Evolutionary conservation across 2,113 vertebrate species (phyloP).

Genomic region (Aspidoscelis tigris): DNA sequence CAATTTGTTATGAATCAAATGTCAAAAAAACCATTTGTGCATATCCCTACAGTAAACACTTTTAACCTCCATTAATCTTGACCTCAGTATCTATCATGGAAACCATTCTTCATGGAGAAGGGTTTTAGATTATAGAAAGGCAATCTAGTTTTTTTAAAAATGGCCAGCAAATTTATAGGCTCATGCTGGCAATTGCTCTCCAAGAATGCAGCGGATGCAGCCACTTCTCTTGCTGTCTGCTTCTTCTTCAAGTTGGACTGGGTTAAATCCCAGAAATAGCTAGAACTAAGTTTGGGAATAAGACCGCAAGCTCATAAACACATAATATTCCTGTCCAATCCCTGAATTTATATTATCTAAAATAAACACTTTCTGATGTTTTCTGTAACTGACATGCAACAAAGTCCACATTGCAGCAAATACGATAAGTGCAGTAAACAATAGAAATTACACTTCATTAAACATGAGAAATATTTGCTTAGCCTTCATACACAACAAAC

Average conservation of each 20-base stretch:
- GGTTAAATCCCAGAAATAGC: conserved; percentile 68
- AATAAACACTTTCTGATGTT: conserved; percentile 72
- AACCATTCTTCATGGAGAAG: conserved; percentile 5
- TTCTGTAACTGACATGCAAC: conserved; percentile 72
- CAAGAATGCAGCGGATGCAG: conserved; percentile 50
- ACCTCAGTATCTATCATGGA: conserved; percentile 17
- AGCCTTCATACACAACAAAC: conserved; percentile 61
- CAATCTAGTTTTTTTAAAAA: conserved; percentile 36
- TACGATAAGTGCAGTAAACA: conserved; percentile 70
- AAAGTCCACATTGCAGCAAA: conserved; percentile 67
- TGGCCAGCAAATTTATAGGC: conserved; percentile 42
- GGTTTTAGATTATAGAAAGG: neutral
- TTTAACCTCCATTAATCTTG: conserved; percentile 19
- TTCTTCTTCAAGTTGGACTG: conserved; percentile 51
- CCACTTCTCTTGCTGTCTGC: conserved; percentile 49
- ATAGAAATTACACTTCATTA: conserved; percentile 63
- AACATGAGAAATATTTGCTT: conserved; percentile 66
- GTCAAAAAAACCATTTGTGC: too few species aligned
- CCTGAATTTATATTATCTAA: conserved; percentile 78
- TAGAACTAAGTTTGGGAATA: conserved; percentile 72
- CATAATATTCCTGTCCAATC: conserved; percentile 64
- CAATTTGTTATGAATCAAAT: too few species aligned
- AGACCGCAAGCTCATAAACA: conserved; percentile 68
- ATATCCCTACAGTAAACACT: neutral
- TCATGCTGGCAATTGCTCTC: conserved; percentile 29